Evolutionary conservation across 2,888 invertebrate genomes (phyloP).

Genomic region (Patella caerulea): DNA sequence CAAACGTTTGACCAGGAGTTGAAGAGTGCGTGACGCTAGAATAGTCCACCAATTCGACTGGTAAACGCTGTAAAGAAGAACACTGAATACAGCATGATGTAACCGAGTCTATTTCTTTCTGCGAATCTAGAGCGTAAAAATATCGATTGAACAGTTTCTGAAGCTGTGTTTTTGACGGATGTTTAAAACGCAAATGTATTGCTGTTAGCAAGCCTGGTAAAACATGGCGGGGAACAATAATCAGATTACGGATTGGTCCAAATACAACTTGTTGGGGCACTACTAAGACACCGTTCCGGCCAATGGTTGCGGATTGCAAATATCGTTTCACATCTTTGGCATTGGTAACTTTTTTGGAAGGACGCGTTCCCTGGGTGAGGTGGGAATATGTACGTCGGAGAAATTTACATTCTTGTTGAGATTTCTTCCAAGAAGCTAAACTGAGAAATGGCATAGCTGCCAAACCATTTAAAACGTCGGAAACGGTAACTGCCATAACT

Average conservation of each 20-base stretch:
- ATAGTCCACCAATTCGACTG: background rate
- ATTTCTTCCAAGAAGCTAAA: background rate
- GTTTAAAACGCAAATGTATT: conserved; percentile 8
- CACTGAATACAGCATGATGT: background rate
- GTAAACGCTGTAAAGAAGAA: background rate
- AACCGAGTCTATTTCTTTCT: background rate
- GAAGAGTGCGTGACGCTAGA: background rate
- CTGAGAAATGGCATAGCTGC: background rate
- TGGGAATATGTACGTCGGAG: background rate
- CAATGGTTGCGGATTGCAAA: background rate
- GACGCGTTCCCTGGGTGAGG: background rate
- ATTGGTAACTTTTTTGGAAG: conserved; percentile 4
- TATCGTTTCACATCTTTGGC: conserved; percentile 5
- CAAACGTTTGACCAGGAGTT: background rate
- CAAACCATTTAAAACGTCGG: background rate
- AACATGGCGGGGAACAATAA: background rate
- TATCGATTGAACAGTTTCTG: background rate
- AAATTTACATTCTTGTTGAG: conserved; percentile 12
- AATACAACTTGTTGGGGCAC: background rate
- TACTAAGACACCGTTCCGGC: background rate
- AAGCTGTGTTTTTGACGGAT: background rate
- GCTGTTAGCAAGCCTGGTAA: background rate
- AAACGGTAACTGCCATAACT: no score
- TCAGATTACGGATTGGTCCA: background rate
- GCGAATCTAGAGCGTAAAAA: background rate